Evolutionary conservation across 2,797 vertebrate species (phyloP), one percentile per base, ranked within the genome.

Genomic region (Gambusia yucatana): DNA sequence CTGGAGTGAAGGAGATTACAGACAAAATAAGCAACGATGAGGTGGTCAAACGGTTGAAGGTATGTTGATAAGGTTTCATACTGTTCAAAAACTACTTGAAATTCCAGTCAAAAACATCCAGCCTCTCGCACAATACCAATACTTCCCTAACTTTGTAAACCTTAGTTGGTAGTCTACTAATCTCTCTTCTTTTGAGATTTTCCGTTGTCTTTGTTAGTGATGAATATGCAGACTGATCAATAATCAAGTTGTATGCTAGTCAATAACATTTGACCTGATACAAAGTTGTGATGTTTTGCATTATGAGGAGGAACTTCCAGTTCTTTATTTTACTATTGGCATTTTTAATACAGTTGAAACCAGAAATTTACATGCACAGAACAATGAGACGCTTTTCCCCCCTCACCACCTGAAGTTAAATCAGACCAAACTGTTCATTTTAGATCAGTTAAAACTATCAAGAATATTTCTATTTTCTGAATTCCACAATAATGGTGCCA

Each of bases 11-110:
- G 90, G 98, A 99, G 88, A 99, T 99, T 77, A 99, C 98, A 0
- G 98, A 99, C 89, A 99, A 99, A 93, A 99, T 99, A 88, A 97
- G 95, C 88, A 99, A 99, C 78, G 98, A 99, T 91, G 98, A 99
- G 86, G 97, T 99, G 90, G 98, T 99, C 87, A 99, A 98, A 91
- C 96, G 98, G 76, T 94, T 99, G 79, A 99, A 99, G 97, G 98
- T 99, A 94, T 90, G 88, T 74, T 30, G 7, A 67, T 72, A 39
- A 7, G 13, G 11, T 61, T 73, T 59, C 16, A 22, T 57, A 14
- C 4, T 81, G 44, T 67, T 22, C 16, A 39, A 20, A 77, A 22
- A 22, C 13, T 6, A 2, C 3, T 1, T 8, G 1, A 14, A 25
- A 48, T 30, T 16, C 39, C 13, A 70, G 30, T 63, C n/a, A 16